A percentile compares a stretch with the other conserved stretches of the same genome.
Conservation (phyloP, 2,797 vertebrate species). For the Hoplostethus atlanticus region DNA sequence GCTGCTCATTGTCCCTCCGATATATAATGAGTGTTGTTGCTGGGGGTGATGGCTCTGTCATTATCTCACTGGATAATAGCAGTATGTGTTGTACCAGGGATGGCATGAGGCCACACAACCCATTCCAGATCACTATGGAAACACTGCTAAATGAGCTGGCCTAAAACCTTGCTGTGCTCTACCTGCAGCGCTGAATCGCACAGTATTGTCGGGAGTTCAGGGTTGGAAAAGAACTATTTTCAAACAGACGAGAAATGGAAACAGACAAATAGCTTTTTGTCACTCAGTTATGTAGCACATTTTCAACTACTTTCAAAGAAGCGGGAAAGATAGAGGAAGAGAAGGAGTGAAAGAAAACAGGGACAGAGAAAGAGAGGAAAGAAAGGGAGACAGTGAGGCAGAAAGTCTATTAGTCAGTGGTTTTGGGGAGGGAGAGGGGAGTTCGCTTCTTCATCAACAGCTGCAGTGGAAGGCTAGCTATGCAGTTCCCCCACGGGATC, state of each 20-base stretch:
- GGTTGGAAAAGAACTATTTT: not conserved
- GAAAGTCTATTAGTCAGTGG: not conserved
- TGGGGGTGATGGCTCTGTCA: not conserved
- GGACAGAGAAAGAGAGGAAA: not conserved
- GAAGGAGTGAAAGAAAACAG: not conserved
- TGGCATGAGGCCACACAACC: not conserved
- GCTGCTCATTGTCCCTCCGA: not conserved
- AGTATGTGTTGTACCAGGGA: not conserved
- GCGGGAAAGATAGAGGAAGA: not conserved
- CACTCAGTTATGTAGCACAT: not conserved
- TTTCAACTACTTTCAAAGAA: too few relatives aligned
- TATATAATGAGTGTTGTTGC: not conserved
- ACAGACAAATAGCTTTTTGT: not conserved
- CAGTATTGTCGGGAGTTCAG: not conserved
- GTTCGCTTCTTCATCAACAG: not conserved
- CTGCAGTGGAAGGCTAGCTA: slow-evolving; percentile 4
- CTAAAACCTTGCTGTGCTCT: not conserved
- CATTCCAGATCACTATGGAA: slow-evolving; percentile 2
- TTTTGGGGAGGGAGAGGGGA: not conserved
- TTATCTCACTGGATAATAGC: not conserved
- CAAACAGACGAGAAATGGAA: not conserved
- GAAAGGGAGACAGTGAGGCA: not conserved
- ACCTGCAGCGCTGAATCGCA: slow-evolving; percentile 5
- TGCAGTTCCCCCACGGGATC: slow-evolving; percentile 1
- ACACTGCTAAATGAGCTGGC: not conserved